phyloP scores from a whole-genome alignment of 2,888 invertebrate species.

The Thereva unica region DNA sequence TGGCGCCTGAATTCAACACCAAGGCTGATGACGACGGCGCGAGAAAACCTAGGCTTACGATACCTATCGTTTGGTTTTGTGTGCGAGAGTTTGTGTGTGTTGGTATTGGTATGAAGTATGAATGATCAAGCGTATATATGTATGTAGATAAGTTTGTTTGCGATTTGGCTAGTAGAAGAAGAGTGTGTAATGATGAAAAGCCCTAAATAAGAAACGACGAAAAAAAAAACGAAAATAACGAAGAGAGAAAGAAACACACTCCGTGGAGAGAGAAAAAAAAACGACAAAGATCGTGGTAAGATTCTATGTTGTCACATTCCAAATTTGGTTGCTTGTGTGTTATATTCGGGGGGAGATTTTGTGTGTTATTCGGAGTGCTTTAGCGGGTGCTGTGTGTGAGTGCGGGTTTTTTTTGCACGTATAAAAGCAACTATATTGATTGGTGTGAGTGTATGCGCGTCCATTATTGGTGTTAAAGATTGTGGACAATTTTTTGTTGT shows the following conservation, averaged over 20 bases:
- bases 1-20: constrained; percentile 35
- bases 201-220: neutral
- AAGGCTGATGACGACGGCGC: constrained; percentile 20
- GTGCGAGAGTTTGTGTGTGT: too few species aligned
- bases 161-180: neutral
- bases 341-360: neutral
- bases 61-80: too few species aligned
- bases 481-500: constrained; percentile 9
- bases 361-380: neutral
- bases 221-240: constrained; percentile 16
- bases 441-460: too few species aligned
- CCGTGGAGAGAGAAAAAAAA: constrained; percentile 5
- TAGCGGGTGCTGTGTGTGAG: neutral
- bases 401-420: neutral
- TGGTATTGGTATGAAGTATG: neutral
- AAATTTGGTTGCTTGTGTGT: constrained; percentile 11
- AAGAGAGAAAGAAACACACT: constrained; percentile 4
- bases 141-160: constrained; percentile 2
- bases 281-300: constrained; percentile 23
- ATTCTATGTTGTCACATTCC: constrained; percentile 23
- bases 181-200: neutral
- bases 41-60: neutral
- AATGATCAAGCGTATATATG: neutral
- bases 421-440: too few species aligned
- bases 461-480: too few species aligned